Percentiles rank a stretch among this genome's conserved stretches.
Conservation (phyloP, 1,140 invertebrate genomes). For the Pseudomyrmex sp. region DNA sequence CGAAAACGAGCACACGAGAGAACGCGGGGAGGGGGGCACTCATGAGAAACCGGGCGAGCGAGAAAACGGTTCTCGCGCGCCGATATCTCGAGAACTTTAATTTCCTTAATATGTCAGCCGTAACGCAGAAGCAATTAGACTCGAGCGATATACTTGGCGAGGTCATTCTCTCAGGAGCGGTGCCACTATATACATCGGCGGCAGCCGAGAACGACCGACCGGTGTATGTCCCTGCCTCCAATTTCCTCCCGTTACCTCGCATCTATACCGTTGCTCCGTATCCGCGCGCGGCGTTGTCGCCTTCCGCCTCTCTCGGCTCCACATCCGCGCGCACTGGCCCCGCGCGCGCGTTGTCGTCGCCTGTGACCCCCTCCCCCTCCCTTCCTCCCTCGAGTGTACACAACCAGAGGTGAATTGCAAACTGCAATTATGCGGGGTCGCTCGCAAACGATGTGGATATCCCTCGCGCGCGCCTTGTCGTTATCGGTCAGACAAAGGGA, state of each 20-base stretch:
- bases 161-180: conserved; percentile 37
- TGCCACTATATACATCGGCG: conserved; percentile 49
- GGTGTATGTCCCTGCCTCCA: conserved; percentile 69
- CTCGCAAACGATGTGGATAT: conserved; percentile 61
- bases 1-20: conserved; percentile 14
- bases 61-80: conserved; percentile 36
- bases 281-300: conserved; percentile 64
- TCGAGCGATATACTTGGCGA: conserved; percentile 65
- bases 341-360: conserved; percentile 65
- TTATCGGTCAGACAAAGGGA: conserved; percentile 45
- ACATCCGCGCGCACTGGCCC: conserved; percentile 30
- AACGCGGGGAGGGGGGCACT: background rate
- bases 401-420: conserved; percentile 71
- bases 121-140: conserved; percentile 75
- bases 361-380: conserved; percentile 68
- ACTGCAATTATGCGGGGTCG: conserved; percentile 69
- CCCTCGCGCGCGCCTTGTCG: conserved; percentile 29
- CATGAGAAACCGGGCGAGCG: conserved; percentile 67
- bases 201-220: conserved; percentile 54
- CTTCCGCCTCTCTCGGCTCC: conserved; percentile 48
- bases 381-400: conserved; percentile 69
- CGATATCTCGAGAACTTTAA: conserved; percentile 74
- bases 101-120: conserved; percentile 77
- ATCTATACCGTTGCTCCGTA: conserved; percentile 69
- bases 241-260: conserved; percentile 74